Percentiles rank a stretch among this genome's conserved stretches.
Evolutionary conservation across 2,888 invertebrate species (phyloP).

Genomic region (Steinernema hermaphroditum): DNA sequence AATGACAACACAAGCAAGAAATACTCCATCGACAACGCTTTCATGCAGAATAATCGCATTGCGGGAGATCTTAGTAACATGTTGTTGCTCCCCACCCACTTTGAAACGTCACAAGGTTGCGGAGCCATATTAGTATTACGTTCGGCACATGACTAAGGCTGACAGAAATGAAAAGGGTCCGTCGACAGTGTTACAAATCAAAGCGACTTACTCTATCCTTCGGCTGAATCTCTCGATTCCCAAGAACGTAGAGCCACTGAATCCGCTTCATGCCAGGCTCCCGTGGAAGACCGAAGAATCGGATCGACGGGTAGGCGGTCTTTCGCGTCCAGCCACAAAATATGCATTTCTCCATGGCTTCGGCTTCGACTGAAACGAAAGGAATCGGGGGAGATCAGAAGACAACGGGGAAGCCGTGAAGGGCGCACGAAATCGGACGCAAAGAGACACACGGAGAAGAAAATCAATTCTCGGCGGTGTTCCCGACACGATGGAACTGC

Average conservation of each 20-base stretch:
- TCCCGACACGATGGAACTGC: conserved; percentile 7
- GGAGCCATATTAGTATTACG: background rate
- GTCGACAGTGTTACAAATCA: background rate
- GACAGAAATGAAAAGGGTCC: conserved; percentile 21
- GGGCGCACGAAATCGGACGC: background rate
- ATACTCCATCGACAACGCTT: no score
- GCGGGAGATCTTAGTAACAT: no score
- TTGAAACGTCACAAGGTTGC: no score
- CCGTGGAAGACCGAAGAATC: conserved; percentile 43
- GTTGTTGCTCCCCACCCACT: no score
- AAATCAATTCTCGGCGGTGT: conserved; percentile 18
- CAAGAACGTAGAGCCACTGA: conserved; percentile 45
- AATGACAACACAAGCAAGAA: no score
- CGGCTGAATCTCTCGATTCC: conserved; percentile 42
- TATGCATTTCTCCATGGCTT: conserved; percentile 38
- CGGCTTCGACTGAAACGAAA: no score
- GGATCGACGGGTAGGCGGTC: conserved; percentile 39
- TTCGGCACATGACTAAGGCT: conserved; percentile 23
- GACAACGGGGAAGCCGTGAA: background rate
- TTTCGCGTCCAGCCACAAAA: conserved; percentile 46
- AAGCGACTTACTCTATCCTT: conserved; percentile 44
- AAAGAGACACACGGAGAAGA: background rate
- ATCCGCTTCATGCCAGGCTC: conserved; percentile 50
- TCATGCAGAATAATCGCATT: no score
- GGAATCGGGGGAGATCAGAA: background rate